These are phyloP conservation scores for Dallia pectoralis DNA, from an alignment of 2,797 vertebrate genomes.

Conservation along the genomic window DNA sequence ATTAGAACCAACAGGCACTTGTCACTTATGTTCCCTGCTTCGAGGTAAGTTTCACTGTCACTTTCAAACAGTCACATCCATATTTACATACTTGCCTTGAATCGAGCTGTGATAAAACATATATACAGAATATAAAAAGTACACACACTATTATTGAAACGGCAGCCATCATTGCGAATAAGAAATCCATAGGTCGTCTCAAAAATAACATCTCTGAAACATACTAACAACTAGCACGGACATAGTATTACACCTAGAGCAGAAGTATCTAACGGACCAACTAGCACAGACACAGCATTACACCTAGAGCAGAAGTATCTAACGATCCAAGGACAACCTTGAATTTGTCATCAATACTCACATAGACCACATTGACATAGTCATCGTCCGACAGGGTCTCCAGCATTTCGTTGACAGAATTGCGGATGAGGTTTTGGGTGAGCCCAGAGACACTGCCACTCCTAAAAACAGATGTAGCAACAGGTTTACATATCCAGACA, in stretches of 20 bases:
- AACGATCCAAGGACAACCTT: neutral
- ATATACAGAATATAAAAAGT: too few species aligned
- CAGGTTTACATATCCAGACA: neutral
- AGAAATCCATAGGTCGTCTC: neutral
- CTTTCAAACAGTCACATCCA: neutral
- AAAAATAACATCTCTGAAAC: neutral
- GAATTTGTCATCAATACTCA: slow-evolving; percentile 73
- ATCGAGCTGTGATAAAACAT: neutral
- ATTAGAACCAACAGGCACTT: neutral
- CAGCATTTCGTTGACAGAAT: slow-evolving; percentile 90
- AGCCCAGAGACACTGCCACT: slow-evolving; percentile 95
- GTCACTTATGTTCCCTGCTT: neutral
- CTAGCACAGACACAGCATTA: neutral
- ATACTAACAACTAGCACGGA: neutral
- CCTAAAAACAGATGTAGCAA: slow-evolving; percentile 59
- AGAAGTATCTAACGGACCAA: neutral
- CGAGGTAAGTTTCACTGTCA: neutral
- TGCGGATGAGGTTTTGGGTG: slow-evolving; percentile 90
- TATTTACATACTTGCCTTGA: neutral
- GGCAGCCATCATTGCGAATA: neutral
- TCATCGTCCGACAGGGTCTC: slow-evolving; percentile 96
- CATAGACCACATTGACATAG: slow-evolving; percentile 94
- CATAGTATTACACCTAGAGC: neutral
- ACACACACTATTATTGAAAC: neutral
- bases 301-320: neutral